A percentile compares a stretch with the other conserved stretches of the same genome.
These are phyloP conservation scores for Rhodinocichla rosea DNA, from an alignment of 2,113 vertebrate genomes.

Conservation along the genomic window DNA sequence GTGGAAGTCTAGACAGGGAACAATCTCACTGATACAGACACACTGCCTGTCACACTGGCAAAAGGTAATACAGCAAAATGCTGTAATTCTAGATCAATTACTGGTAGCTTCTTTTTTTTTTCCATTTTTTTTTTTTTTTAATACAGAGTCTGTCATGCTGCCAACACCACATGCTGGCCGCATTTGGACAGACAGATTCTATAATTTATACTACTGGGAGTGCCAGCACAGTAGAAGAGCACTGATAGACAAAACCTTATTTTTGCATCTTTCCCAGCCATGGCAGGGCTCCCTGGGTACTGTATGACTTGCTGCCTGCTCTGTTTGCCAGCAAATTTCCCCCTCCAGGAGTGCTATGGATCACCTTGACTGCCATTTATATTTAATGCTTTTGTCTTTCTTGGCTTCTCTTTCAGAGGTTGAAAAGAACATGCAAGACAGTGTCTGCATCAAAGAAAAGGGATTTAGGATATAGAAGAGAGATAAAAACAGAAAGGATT, in stretches of 20 bases:
- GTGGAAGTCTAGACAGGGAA: not conserved
- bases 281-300: not conserved
- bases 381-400: constrained; percentile 42
- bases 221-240: not conserved
- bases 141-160: not conserved
- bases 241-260: not conserved
- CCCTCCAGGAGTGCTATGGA: constrained; percentile 1
- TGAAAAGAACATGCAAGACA: constrained; percentile 38
- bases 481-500: constrained; percentile 1
- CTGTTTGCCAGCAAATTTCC: constrained; percentile 8
- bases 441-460: constrained; percentile 56
- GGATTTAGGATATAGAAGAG: constrained; percentile 30
- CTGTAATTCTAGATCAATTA: not conserved
- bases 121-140: not conserved
- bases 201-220: not conserved
- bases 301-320: not conserved
- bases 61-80: not conserved
- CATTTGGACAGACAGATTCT: not conserved
- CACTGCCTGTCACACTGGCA: not conserved
- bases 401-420: constrained; percentile 33
- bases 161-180: not conserved
- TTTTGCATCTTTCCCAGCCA: not conserved
- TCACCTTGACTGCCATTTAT: constrained; percentile 58
- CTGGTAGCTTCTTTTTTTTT: not conserved
- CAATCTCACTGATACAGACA: not conserved